Base-by-base conservation (phyloP, 2,113 vertebrate genomes). In the Psilopsiagon aurifrons region DNA sequence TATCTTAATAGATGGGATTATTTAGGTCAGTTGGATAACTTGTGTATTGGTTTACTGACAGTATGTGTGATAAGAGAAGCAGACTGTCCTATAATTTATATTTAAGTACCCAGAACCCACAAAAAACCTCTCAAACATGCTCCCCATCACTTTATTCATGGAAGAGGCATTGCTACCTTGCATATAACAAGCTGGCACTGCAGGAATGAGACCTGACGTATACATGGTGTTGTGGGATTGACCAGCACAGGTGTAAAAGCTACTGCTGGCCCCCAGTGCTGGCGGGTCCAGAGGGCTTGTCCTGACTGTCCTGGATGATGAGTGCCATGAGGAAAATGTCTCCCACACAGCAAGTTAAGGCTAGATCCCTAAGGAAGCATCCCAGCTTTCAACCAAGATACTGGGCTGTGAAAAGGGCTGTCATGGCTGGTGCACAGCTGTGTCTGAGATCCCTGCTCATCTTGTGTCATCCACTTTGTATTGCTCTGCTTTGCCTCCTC, bases 401-500 rank as follows among this genome's bases (percentile, higher is more conserved):
- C 4, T 1, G 9, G 7, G 5, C 1, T 2, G 12, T 81, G 15
- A 49, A 83, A 67, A 86, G 1, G 7, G 11, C 77, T 35, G 5
- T 52, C 6, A 2, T 62, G 39, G 23, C 15, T 75, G 28, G 19
- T 47, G 37, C 41, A 19, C 15, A 54, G 37, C 64, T 60, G 13
- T n/a, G 18, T 29, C 27, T 5, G 6, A 59, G 46, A 67, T 4
- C 37, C 27, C 10, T 92, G 33, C 19, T 59, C 15, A 8, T n/a
- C 33, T 64, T 71, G 51, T 13, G 16, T 87, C 44, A 10, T 31
- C 55, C 75, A 7, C 77, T 96, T 67, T 70, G 54, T 35, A 67
- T 19, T 92, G 43, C 25, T 95, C 66, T 70, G 85, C 67, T 86
- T 69, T 87, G 80, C 13, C 63, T 92, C 57, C 41, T 96, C 69